Percentiles rank a stretch among this genome's conserved stretches.
Evolutionary conservation across 2,888 invertebrate species (phyloP).

Genomic region (Microctonus aethiopoides): DNA sequence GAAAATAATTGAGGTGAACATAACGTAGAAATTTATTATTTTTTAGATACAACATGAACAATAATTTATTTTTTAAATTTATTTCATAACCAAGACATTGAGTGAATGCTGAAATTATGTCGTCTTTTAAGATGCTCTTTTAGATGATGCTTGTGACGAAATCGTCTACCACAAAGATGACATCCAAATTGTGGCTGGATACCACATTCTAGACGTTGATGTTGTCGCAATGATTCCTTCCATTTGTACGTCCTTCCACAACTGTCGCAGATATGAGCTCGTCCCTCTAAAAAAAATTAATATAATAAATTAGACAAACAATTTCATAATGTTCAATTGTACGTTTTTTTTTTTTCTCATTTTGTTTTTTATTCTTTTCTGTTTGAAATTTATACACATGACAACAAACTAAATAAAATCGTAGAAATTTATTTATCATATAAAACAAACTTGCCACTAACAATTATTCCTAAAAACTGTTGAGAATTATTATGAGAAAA

Average conservation of each 20-base stretch:
- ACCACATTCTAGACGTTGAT: constrained; percentile 60
- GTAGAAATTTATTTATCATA: too few species aligned
- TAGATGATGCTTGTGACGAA: constrained; percentile 70
- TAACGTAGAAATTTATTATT: too few species aligned
- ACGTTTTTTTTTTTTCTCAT: neutral
- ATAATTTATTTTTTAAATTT: too few species aligned
- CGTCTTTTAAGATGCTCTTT: constrained; percentile 51
- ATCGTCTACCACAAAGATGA: constrained; percentile 60
- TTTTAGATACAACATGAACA: too few species aligned
- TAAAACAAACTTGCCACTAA: too few species aligned
- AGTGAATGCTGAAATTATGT: constrained; percentile 40
- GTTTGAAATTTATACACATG: too few species aligned
- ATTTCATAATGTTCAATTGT: neutral
- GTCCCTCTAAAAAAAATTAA: constrained; percentile 35
- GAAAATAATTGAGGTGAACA: too few species aligned
- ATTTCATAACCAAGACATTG: neutral
- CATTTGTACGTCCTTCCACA: constrained; percentile 62
- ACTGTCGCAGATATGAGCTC: constrained; percentile 50
- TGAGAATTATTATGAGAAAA: too few species aligned
- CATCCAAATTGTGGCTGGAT: constrained; percentile 62
- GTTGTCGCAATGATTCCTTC: constrained; percentile 60
- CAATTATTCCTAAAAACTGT: neutral
- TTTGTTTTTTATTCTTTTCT: too few species aligned
- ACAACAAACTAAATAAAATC: too few species aligned
- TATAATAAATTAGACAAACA: neutral